Evolutionary conservation across 2,113 vertebrate species (phyloP), one percentile per base, ranked within the genome.

Genomic region (Xiphias gladius): DNA sequence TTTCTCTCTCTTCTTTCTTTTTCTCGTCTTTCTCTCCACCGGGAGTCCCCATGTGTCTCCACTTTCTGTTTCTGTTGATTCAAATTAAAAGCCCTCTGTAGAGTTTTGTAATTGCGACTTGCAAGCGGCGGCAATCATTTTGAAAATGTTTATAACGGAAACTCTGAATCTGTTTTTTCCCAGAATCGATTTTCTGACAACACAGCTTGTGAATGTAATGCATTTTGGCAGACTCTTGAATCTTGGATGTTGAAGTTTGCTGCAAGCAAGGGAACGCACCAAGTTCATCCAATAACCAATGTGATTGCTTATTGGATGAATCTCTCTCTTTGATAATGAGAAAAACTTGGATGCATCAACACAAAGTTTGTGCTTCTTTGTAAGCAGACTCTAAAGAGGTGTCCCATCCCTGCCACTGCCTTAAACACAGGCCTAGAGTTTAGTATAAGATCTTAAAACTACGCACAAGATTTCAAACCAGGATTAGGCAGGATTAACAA

Each of bases 171-270:
- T 71, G 61, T 65, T 26, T 39, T 19, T 67, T 48, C 58, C n/a
- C 68, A 35, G n/a, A 74, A 85, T 79, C 73, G 58, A 89, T 88
- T 88, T 83, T 55, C 32, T 77, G 64, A 82, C 61, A 80, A 57
- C 35, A 39, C 17, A 32, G 55, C 72, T 41, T 24, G 58, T 54
- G 61, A 72, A 50, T 20, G 17, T 46, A 55, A 73, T 82, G 26
- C 26, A 70, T 77, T 81, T 79, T 88, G 77, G 67, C 66, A 82
- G 63, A 71, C 54, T 85, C 67, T 80, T 48, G 64, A 71, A 59
- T 85, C 63, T 80, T 54, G 63, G 68, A 76, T n/a, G n/a, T 59
- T 35, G 43, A 52, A 64, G 35, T 70, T 74, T 77, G 41, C 28
- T 63, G 26, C 11, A 58, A 82, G 71, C 20, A 37, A 67, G 20